phyloP scores from a whole-genome alignment of 1,140 invertebrate genomes.

The Drosophila lowei region DNA sequence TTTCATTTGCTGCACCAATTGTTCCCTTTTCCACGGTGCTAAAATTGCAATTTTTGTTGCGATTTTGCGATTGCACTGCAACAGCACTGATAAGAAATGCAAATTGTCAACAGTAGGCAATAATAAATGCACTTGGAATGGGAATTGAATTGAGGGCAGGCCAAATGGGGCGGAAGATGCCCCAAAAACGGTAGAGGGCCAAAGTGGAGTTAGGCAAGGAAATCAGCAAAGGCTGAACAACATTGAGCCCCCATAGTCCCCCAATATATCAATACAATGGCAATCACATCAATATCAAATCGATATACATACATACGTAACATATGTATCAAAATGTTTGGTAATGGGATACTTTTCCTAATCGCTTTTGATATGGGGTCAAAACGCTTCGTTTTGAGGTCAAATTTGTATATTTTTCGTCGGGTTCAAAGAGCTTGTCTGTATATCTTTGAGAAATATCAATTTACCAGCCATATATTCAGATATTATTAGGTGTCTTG shows the following conservation, averaged over 20 bases:
- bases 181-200: not conserved
- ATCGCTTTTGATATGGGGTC: too few relatives aligned
- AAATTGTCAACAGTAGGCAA: constrained; percentile 45
- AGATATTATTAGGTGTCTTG: too few relatives aligned
- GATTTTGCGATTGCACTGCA: constrained; percentile 46
- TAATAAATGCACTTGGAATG: constrained; percentile 25
- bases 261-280: not conserved
- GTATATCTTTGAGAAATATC: not conserved
- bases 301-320: too few relatives aligned
- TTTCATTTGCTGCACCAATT: constrained; percentile 5
- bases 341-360: too few relatives aligned
- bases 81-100: constrained; percentile 68
- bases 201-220: not conserved
- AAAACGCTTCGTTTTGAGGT: too few relatives aligned
- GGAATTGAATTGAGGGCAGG: not conserved
- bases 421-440: too few relatives aligned
- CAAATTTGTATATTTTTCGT: too few relatives aligned
- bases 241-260: too few relatives aligned
- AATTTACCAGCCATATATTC: not conserved
- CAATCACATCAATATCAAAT: too few relatives aligned
- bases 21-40: constrained; percentile 17
- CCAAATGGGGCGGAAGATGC: too few relatives aligned
- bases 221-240: too few relatives aligned
- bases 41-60: constrained; percentile 33
- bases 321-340: too few relatives aligned